Percentiles rank a stretch among this genome's conserved stretches.
These are phyloP conservation scores for Semibalanus balanoides DNA, from an alignment of 1,140 invertebrate species.

Conservation along the genomic window DNA sequence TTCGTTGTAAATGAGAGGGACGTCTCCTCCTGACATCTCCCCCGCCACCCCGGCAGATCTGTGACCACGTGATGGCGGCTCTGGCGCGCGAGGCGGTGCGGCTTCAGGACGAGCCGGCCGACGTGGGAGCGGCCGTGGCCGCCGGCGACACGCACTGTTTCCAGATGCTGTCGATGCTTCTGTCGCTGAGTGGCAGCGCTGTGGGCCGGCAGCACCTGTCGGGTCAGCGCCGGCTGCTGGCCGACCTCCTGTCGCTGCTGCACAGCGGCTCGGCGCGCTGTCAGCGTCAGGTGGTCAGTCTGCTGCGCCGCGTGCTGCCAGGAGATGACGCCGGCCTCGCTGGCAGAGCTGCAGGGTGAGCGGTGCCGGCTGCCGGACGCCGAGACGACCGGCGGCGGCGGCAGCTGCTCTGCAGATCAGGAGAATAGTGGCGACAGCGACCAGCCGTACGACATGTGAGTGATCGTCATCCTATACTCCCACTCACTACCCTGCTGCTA, in stretches of 20 bases:
- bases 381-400: slow-evolving; percentile 46
- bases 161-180: slow-evolving; percentile 87
- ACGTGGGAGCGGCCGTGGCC: not conserved
- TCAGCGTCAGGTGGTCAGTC: slow-evolving; percentile 72
- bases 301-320: slow-evolving; percentile 57
- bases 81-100: slow-evolving; percentile 73
- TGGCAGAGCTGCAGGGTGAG: slow-evolving; percentile 46
- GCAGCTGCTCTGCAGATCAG: slow-evolving; percentile 54
- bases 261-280: slow-evolving; percentile 89
- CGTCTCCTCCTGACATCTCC: no score
- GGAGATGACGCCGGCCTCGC: slow-evolving; percentile 28
- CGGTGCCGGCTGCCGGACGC: slow-evolving; percentile 59
- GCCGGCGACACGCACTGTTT: slow-evolving; percentile 86
- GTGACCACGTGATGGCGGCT: slow-evolving; percentile 82
- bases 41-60: slow-evolving; percentile 26
- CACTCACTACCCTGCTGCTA: no score
- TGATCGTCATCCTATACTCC: slow-evolving; percentile 3
- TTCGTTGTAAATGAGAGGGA: no score
- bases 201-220: slow-evolving; percentile 80
- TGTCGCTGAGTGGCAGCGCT: slow-evolving; percentile 81
- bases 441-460: slow-evolving; percentile 37
- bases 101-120: slow-evolving; percentile 56
- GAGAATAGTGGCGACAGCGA: slow-evolving; percentile 55
- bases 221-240: slow-evolving; percentile 66
- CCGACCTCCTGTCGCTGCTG: slow-evolving; percentile 69